These are phyloP conservation scores for Anguilla japonica DNA, from an alignment of 2,113 vertebrate species.

Conservation along the genomic window DNA sequence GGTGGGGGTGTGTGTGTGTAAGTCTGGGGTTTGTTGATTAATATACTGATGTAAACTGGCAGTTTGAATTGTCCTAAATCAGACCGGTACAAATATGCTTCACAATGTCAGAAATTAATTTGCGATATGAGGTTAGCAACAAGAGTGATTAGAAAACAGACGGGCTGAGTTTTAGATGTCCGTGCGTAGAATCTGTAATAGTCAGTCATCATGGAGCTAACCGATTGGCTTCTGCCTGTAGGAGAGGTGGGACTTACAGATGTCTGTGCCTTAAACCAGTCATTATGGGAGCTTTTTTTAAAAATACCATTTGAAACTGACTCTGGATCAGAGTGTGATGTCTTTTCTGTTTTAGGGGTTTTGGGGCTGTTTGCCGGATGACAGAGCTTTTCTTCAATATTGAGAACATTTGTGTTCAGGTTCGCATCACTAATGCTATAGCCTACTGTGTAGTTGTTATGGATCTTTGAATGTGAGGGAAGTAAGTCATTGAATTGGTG, in stretches of 20 bases:
- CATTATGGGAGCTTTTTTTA: too few species aligned
- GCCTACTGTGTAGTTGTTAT: too few species aligned
- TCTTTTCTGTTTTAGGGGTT: too few species aligned
- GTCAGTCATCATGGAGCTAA: slow-evolving; percentile 4
- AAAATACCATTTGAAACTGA: too few species aligned
- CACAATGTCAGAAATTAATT: slow-evolving; percentile 41
- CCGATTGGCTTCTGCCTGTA: background rate
- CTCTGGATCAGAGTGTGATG: too few species aligned
- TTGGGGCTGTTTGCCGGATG: background rate
- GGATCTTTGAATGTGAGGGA: too few species aligned
- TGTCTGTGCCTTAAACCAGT: too few species aligned
- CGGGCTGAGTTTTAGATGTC: slow-evolving; percentile 12
- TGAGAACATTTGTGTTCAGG: too few species aligned
- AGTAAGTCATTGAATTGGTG: background rate
- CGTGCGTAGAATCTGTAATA: slow-evolving; percentile 13
- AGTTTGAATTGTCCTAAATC: slow-evolving; percentile 41
- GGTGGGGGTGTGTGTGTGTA: background rate
- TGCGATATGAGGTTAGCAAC: slow-evolving; percentile 40
- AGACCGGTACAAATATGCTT: slow-evolving; percentile 42
- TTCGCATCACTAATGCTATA: too few species aligned
- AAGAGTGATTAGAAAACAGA: slow-evolving; percentile 37
- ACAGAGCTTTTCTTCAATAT: too few species aligned
- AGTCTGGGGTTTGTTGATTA: slow-evolving; percentile 23
- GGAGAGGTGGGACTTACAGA: background rate
- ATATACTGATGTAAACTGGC: slow-evolving; percentile 40